Base-by-base conservation (phyloP, 2,113 vertebrate species). In the Noturus placidus region DNA sequence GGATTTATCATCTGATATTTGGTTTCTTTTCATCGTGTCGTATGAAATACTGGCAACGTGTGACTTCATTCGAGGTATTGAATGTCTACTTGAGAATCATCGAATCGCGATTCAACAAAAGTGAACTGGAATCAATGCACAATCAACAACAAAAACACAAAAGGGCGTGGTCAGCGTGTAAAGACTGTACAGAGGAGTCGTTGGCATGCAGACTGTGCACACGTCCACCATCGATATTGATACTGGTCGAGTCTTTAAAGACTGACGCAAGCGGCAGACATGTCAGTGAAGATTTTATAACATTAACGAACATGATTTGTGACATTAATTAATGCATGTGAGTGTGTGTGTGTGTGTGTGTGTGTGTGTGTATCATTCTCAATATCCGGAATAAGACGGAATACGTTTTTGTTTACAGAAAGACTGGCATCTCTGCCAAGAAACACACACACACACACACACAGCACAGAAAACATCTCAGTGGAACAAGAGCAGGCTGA, bases 331-430 rank as follows among this genome's bases (percentile, higher is more conserved):
- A 72, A 38, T 38, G 70, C 15, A 7, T 70, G 69, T 70, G 69
- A 38, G 69, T 67, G 63, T 67, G n/a, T 80, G 78, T 57, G 52
- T 59, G 80, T 61, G 56, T 82, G 30, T 82, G 79, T 70, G 67
- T 70, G 78, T 57, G 52, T 59, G 80, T 63, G 56, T 82, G 20
- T 82, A 56, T 1, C 6, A 9, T 70, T 84, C 50, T 56, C 50
- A 70, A 56, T 22, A 72, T 27, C n/a, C 13, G 5, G 11, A 25
- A 35, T 27, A 72, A 1, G 63, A 52, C 10, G 42, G 42, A 46
- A 46, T 8, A 46, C 0, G 7, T 15, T 70, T 81, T 84, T 82
- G 70, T 61, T 56, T 87, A 82, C 82, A 81, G 72, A 30, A 84
- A 77, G n/a, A 67, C 86, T 70, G 33, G 46, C 30, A 30, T 80